Conservation (phyloP, 2,113 vertebrate species). For the Corythaixoides concolor region DNA sequence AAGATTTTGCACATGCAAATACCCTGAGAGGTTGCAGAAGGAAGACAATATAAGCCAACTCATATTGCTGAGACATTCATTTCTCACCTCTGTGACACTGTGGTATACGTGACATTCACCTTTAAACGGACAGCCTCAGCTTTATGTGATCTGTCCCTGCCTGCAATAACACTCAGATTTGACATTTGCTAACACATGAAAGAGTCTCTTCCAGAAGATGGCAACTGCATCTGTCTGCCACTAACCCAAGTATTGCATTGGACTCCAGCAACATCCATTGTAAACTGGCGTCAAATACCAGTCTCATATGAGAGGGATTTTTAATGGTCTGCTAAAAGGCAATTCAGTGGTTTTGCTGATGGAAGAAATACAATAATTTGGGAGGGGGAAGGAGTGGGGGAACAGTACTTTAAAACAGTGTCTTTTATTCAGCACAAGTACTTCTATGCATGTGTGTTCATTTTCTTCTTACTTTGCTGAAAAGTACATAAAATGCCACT, state of each 20-base stretch:
- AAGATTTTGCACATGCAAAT: background rate
- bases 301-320: background rate
- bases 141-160: background rate
- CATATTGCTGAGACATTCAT: background rate
- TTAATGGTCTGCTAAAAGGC: background rate
- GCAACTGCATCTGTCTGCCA: background rate
- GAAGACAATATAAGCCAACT: background rate
- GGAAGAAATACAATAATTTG: background rate
- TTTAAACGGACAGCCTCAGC: background rate
- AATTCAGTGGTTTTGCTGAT: background rate
- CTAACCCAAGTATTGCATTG: background rate
- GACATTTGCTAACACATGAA: background rate
- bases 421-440: background rate
- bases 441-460: background rate
- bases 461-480: background rate
- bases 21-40: background rate
- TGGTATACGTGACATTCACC: background rate
- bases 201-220: background rate
- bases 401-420: background rate
- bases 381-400: accelerated
- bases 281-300: background rate
- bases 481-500: background rate
- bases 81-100: background rate
- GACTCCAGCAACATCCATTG: background rate
- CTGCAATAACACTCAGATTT: background rate